phyloP scores from a whole-genome alignment of 2,113 vertebrate species.

The Rhinoderma darwinii region DNA sequence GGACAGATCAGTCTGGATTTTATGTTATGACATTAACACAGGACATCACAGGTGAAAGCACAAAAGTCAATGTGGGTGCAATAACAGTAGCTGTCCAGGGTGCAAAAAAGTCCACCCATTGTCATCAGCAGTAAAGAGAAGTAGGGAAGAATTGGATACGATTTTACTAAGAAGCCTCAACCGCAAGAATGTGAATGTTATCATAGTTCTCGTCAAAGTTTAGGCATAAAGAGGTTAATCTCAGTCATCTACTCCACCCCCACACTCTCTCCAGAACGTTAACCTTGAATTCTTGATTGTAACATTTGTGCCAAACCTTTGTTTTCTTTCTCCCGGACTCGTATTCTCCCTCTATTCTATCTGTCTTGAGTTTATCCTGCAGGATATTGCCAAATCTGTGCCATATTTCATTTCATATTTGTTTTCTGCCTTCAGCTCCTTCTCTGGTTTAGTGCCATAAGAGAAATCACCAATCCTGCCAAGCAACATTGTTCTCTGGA shows the following conservation, averaged over 20 bases:
- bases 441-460: slow-evolving; percentile 54
- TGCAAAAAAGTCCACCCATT: slow-evolving; percentile 47
- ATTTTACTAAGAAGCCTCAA: background rate
- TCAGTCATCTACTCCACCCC: slow-evolving; percentile 22
- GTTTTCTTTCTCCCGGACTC: slow-evolving; percentile 51
- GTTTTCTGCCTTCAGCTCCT: slow-evolving; percentile 54
- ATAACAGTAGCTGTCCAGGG: slow-evolving; percentile 57
- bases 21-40: background rate
- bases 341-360: slow-evolving; percentile 26
- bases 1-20: background rate
- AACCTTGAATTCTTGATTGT: slow-evolving; percentile 59
- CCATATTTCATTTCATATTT: slow-evolving; percentile 60
- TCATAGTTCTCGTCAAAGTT: background rate
- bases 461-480: slow-evolving; percentile 54
- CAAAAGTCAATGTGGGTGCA: slow-evolving; percentile 51
- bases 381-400: slow-evolving; percentile 59
- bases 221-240: slow-evolving; percentile 45
- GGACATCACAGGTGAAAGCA: slow-evolving; percentile 42
- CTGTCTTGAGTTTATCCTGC: slow-evolving; percentile 59
- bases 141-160: background rate
- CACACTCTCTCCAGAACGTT: slow-evolving; percentile 42
- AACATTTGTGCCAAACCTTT: slow-evolving; percentile 54
- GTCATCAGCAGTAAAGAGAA: slow-evolving; percentile 30
- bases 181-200: background rate
- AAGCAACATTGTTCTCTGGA: slow-evolving; percentile 58